A percentile compares a stretch with the other conserved stretches of the same genome.
Evolutionary conservation across 2,113 vertebrate species (phyloP).

Genomic region (Orycteropus afer): DNA sequence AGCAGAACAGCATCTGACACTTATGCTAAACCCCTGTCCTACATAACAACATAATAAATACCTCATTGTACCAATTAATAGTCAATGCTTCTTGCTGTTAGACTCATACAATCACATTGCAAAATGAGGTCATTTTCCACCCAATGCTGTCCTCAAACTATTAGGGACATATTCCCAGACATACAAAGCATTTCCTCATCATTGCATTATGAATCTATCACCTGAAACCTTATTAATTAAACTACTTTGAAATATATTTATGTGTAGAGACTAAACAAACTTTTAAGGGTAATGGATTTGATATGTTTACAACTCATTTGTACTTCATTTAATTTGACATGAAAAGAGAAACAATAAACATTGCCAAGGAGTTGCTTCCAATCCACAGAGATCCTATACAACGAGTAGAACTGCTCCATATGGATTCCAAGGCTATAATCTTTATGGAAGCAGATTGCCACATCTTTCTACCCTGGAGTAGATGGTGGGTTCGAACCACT

Average conservation of each 20-base stretch:
- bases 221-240: neutral
- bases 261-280: neutral
- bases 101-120: neutral
- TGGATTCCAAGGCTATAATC: no score
- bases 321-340: constrained; percentile 3
- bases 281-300: neutral
- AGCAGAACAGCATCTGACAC: neutral
- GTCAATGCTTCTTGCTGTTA: neutral
- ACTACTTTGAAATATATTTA: constrained; percentile 10
- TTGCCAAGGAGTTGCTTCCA: no score
- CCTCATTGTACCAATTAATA: neutral
- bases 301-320: neutral
- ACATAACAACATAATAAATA: neutral
- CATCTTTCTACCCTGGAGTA: no score
- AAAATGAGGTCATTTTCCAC: neutral
- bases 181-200: neutral
- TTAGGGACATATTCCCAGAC: neutral
- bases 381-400: no score
- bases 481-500: no score
- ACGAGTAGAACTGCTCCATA: no score
- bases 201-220: neutral
- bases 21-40: neutral
- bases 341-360: neutral
- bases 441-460: no score
- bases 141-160: neutral